Evolutionary conservation across 2,888 invertebrate species (phyloP).

Genomic region (Mellilla xanthometata): DNA sequence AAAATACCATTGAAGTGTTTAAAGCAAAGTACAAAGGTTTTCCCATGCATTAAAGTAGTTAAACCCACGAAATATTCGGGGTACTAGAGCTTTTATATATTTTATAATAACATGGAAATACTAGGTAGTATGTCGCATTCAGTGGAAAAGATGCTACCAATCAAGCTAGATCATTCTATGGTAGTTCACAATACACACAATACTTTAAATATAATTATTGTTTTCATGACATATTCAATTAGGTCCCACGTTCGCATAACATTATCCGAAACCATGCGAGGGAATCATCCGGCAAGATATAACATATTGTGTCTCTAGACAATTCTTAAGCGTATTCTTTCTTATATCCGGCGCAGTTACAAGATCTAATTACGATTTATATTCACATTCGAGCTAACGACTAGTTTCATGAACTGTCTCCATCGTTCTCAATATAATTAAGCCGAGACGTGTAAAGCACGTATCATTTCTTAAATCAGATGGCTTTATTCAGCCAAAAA

Average conservation of each 20-base stretch:
- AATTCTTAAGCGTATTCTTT: conserved; percentile 1
- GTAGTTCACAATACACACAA: conserved; percentile 19
- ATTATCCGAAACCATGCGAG: conserved; percentile 46
- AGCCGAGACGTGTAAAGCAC: not conserved
- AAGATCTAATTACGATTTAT: conserved; percentile 6
- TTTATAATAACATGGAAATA: too few species aligned
- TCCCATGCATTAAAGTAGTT: too few species aligned
- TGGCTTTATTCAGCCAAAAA: not conserved
- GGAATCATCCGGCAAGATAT: conserved; percentile 57
- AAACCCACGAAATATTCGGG: too few species aligned
- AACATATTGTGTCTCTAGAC: conserved; percentile 16
- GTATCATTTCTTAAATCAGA: not conserved
- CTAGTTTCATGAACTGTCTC: conserved; percentile 10
- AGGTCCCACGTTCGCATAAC: conserved; percentile 63
- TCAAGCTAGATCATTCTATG: conserved; percentile 21
- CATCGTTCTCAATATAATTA: conserved; percentile 4
- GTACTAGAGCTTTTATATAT: too few species aligned
- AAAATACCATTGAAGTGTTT: too few species aligned
- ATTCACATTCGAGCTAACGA: conserved; percentile 19
- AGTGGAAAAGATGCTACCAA: conserved; percentile 22
- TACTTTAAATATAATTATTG: conserved; percentile 21
- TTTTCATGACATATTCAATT: conserved; percentile 52
- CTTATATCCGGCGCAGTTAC: conserved; percentile 26
- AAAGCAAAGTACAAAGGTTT: too few species aligned
- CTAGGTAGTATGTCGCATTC: not conserved